Evolutionary conservation across 2,888 invertebrate genomes (phyloP), one percentile per base, ranked within the genome.

Genomic region (Andrena hattorfiana): DNA sequence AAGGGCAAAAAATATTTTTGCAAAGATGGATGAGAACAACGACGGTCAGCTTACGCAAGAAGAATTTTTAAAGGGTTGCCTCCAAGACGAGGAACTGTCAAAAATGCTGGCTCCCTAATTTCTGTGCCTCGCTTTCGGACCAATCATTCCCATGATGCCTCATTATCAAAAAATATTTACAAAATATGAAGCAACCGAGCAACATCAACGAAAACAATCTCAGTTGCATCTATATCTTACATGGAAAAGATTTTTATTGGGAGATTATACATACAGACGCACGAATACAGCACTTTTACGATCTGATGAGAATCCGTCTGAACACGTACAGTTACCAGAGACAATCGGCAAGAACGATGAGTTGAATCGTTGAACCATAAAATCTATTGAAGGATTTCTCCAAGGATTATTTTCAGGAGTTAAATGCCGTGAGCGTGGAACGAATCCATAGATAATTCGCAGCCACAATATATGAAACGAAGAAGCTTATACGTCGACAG

Each of bases 11-110:
- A 99, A 99, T 94, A 99, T 99, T 92, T 99, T 99, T 95, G 98
- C 98, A 82, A 99, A 99, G 95, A 99, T 99, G 99, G 99, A 99
- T 94, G 98, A 98, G 94, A 99, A 99, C 96, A 98, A 98, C 95
- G 99, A 99, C 94, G 99, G 99, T 82, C 99, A 99, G 94, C 96
- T 99, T 93, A 99, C 99, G 88, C 98, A 99, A 95, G 99, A 99
- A 89, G 99, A 99, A 95, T 99, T 99, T 95, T 96, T 99, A 85
- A 98, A 99, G 94, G 99, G 99, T 81, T 99, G 99, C 94, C 97
- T 99, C 93, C 98, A 99, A 94, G 99, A 99, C 94, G 98, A 98
- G 94, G 98, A 98, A 94, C 95, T 99, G 86, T 98, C 98, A 84
- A 98, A 98, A 95, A 98, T 98, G 98, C 95, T 98, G 93, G 98